These are phyloP conservation scores for Trichoplax adhaerens DNA, from an alignment of 37 sponge, comb jelly and placozoan genomes.

Conservation along the genomic window DNA sequence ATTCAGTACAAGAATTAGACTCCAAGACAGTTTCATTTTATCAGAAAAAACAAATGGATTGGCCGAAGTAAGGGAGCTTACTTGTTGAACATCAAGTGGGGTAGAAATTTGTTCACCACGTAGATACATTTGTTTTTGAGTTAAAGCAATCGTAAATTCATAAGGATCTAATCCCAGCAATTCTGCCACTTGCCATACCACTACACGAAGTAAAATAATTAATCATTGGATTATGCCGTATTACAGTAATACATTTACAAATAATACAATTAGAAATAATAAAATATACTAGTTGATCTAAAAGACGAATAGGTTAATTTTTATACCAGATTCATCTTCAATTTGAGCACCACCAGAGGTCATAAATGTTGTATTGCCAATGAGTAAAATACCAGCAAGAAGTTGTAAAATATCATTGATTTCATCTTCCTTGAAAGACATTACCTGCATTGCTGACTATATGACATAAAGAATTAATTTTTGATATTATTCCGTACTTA, in stretches of 20 bases:
- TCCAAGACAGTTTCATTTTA: too few relatives aligned
- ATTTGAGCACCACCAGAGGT: conserved; percentile 88
- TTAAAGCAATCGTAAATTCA: conserved; percentile 60
- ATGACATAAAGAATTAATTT: too few relatives aligned
- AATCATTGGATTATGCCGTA: too few relatives aligned
- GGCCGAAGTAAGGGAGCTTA: background rate
- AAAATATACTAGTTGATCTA: background rate
- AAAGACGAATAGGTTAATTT: background rate
- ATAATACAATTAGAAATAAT: too few relatives aligned
- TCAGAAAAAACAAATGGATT: too few relatives aligned
- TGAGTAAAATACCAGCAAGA: conserved; percentile 58
- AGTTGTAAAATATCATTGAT: conserved; percentile 35
- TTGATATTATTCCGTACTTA: too few relatives aligned
- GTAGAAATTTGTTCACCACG: conserved; percentile 90
- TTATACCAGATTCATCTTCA: conserved; percentile 33
- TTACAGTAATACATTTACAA: too few relatives aligned
- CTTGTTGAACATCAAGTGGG: conserved; percentile 71
- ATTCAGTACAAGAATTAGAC: too few relatives aligned
- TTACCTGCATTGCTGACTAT: background rate
- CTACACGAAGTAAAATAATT: conserved; percentile 7
- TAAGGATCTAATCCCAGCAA: conserved; percentile 56
- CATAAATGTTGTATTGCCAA: conserved; percentile 75
- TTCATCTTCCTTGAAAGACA: background rate
- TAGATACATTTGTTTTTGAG: conserved; percentile 72
- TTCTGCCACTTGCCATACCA: conserved; percentile 31